Percentiles rank a stretch among this genome's conserved stretches.
These are phyloP conservation scores for Diabrotica undecimpunctata DNA, from an alignment of 1,140 invertebrate species.

Conservation along the genomic window DNA sequence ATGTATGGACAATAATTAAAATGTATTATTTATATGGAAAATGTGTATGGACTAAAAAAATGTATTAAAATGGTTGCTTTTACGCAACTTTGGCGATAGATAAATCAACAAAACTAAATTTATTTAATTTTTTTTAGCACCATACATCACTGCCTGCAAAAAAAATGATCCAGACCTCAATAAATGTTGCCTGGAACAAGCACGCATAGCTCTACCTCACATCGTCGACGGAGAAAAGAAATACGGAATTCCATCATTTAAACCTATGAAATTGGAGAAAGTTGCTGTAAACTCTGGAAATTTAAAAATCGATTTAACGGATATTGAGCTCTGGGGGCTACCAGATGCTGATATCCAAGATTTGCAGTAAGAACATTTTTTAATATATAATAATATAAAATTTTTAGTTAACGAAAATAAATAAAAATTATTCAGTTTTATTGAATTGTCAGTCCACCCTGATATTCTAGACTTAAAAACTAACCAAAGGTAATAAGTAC, in stretches of 20 bases:
- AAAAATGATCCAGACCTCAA: conserved; percentile 10
- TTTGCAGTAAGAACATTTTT: background rate
- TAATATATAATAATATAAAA: no score
- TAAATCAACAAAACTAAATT: background rate
- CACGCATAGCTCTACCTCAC: conserved; percentile 5
- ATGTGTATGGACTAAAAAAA: no score
- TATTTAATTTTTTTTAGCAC: conserved; percentile 11
- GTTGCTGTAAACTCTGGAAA: conserved; percentile 6
- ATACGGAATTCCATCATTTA: conserved; percentile 12
- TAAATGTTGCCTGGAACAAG: conserved; percentile 9
- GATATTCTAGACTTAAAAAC: no score
- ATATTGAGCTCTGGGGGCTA: background rate
- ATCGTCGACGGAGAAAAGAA: conserved; percentile 16
- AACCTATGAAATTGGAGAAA: conserved; percentile 3
- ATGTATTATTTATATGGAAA: no score
- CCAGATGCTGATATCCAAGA: background rate
- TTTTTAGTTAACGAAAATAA: no score
- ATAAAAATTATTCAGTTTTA: no score
- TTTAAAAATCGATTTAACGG: background rate
- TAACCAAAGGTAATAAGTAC: no score
- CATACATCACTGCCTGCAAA: conserved; percentile 12
- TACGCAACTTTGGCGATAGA: no score
- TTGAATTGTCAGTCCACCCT: no score
- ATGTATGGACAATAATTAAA: no score
- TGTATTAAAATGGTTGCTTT: no score